phyloP scores from a whole-genome alignment of 2,113 vertebrate genomes.

The Emydura subglobosa region DNA sequence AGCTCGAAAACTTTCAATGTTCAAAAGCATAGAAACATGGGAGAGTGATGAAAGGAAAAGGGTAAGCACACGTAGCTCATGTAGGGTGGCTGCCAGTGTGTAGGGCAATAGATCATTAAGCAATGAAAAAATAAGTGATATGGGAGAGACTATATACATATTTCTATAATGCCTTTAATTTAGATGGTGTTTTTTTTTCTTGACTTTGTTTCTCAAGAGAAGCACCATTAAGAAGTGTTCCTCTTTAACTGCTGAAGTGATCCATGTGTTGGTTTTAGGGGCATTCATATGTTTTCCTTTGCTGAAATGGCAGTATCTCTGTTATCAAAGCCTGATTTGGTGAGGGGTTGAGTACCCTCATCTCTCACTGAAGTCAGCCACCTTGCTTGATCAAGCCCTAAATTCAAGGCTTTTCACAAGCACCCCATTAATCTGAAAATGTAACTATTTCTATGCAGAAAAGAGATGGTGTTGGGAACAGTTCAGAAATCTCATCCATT shows the following conservation, averaged over 20 bases:
- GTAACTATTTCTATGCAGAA: neutral
- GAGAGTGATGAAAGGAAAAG: neutral
- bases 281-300: neutral
- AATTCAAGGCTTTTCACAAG: neutral
- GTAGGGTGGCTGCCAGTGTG: neutral
- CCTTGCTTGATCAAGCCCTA: neutral
- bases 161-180: neutral
- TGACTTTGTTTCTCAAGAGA: neutral
- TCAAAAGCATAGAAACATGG: neutral
- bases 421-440: accelerated
- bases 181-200: neutral
- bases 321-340: neutral
- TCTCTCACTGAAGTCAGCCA: neutral
- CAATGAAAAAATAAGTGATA: neutral
- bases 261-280: neutral
- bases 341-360: neutral
- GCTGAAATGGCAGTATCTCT: neutral
- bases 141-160: neutral
- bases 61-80: neutral
- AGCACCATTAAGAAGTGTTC: neutral
- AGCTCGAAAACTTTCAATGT: neutral
- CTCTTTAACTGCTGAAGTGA: neutral
- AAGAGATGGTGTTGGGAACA: neutral
- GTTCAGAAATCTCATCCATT: too few species aligned
- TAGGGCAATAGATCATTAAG: neutral